Conservation (phyloP, 1,140 invertebrate genomes). For the Tribolium castaneum region DNA sequence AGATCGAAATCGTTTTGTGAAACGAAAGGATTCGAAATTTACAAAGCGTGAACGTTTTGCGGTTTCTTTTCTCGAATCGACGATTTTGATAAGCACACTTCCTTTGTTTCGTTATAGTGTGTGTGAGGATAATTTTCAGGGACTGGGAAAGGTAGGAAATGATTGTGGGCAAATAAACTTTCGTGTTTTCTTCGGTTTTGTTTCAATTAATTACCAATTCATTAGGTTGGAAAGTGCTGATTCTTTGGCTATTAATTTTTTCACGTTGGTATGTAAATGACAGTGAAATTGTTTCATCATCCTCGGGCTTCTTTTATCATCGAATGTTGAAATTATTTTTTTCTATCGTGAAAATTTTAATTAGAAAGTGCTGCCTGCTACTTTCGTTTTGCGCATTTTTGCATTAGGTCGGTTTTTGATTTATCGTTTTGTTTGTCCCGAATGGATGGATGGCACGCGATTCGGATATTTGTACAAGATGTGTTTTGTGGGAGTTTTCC, state of each 20-base stretch:
- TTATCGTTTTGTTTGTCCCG: not conserved
- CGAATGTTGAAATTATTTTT: not conserved
- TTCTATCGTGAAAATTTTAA: not conserved
- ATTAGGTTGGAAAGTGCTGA: not conserved
- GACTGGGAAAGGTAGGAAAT: not conserved
- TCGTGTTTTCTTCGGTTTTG: not conserved
- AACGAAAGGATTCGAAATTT: conserved; percentile 6
- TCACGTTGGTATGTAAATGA: conserved; percentile 1
- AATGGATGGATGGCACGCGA: conserved; percentile 5
- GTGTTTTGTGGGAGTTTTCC: not conserved
- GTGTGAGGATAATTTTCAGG: not conserved
- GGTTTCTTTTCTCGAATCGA: conserved; percentile 33
- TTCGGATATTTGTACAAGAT: conserved; percentile 3
- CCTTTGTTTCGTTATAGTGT: conserved; percentile 35
- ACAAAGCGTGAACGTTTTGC: conserved; percentile 30
- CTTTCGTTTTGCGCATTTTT: conserved; percentile 11
- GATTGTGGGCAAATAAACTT: not conserved
- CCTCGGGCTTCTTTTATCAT: conserved; percentile 4
- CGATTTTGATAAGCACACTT: conserved; percentile 38
- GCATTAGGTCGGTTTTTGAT: conserved; percentile 1
- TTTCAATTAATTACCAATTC: not conserved
- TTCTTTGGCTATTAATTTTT: not conserved
- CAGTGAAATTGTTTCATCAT: not conserved
- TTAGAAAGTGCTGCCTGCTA: not conserved
- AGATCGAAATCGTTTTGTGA: not conserved